Base-by-base conservation (phyloP, 2,888 invertebrate species). In the Tipula unca region DNA sequence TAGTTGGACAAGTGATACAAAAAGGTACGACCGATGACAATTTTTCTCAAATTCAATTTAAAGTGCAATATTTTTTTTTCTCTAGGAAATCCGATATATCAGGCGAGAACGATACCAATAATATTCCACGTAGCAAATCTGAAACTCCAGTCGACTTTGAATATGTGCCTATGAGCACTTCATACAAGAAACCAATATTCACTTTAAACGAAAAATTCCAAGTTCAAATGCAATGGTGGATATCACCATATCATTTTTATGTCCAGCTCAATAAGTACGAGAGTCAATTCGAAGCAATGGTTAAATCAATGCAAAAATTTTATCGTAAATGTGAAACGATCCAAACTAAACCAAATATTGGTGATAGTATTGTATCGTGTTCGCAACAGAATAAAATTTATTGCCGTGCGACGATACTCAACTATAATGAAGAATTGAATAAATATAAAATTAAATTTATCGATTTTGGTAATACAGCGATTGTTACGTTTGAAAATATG, bases 381-480 rank as follows among this genome's bases (percentile, higher is more conserved):
- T 95, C 94, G 88, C 93, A 94, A 0, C 94, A 94, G 82, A 96
- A 96, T 88, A 93, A 93, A 13, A 94, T 94, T 1, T 89, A 96
- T 20, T 95, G 96, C 89, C 91, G 96, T 85, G 96, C 95, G 0
- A 93, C 93, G 42, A 91, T 96, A 0, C 89, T 94, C 0, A 92
- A 93, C 2, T 91, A 92, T 82, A 89, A 91, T 85, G 93, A 93
- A 86, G 92, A 93, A 87, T 90, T 92, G 82, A 92, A 92, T 0
- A 93, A 93, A 87, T 94, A 93, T 89, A 92, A 94, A 86, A 94
- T 96, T 0, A 92, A 93, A 32, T 96, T 95, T 88, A 92, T 96
- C 0, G 96, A 96, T 90, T 95, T 95, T 88, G 96, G 96, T 2
- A 96, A 95, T 88, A 92, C 92, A 86, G 93, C 94, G 69, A 91